Base-by-base conservation (phyloP, 2,888 invertebrate genomes). In the Caenorhabditis japonica region DNA sequence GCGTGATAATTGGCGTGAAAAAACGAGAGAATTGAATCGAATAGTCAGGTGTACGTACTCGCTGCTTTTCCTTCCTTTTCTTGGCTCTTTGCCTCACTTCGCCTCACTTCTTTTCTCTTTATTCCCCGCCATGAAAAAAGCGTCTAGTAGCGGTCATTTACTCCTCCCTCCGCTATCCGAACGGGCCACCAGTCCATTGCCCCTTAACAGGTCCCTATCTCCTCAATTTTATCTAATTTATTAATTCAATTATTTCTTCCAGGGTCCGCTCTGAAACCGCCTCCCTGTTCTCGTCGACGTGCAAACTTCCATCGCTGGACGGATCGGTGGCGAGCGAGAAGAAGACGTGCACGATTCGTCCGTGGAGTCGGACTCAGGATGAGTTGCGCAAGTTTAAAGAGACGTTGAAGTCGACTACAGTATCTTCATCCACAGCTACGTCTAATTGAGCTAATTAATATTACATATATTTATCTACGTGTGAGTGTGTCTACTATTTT, bases 321-420 rank as follows among this genome's bases (percentile, higher is more conserved):
- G 53, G 59, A 2, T 33, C 49, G 2, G 30, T 62, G 2, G 33
- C 61, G 4, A 47, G 36, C 15, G 76, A 66, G 21, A 73, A 73
- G 43, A 75, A 75, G 46, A 59, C 69, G 34, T 79, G 79, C 71
- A 71, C 79, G 10, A 55, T 75, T 21, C 56, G 79, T 27, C 79
- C 79, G 19, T 79, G 79, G 79, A 72, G 72, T 30, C 53, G 74
- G 23, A 76, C 79, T 12, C 79, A 79, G 21, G 79, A 76, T 23
- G 79, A 79, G 33, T 51, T 79, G 23, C 59, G 75, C 33, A 76
- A 79, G 25, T 79, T 72, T 66, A 79, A 79, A 36, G 72, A 78
- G 34, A 78, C 78, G 0, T 30, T 71, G 12, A 60, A 60, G 13
- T 55, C 61, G 15, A 62, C 70, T 3, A 70, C 56, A 7, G 55